Evolutionary conservation across 1,140 invertebrate species (phyloP), one percentile per base, ranked within the genome.

Genomic region (Drosophila trapezifrons): DNA sequence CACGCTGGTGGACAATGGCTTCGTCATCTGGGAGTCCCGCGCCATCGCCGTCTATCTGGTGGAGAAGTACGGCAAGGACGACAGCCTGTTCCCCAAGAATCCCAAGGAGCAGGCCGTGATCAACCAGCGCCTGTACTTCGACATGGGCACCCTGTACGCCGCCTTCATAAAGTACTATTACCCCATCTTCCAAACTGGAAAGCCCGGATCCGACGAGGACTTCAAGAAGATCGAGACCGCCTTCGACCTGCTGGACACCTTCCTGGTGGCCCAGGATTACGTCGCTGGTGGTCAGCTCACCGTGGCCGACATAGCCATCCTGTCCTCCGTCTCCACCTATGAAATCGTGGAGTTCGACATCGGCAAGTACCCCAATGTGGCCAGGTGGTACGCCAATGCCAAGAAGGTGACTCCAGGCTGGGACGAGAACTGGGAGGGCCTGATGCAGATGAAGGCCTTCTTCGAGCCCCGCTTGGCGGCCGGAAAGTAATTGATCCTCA

Each of bases 21-120:
- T 54, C 1, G 18, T 3, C 4, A 22, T 54, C 18, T 54, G 51
- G 51, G 51, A 54, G 18, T 54, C 51, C 8, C 51, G 51, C 8
- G 51, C 32, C 13, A 54, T 54, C 2, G 51, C 32, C 13, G 12
- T 37, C 8, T 54, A 54, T 37, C 7, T 54, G 18, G 51, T 54
- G 51, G 51, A 54, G 32, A 54, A 52, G 17, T 52, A 52, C 17
- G 49, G 49, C 49, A 52, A 52, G 18, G 49, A 52, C 1, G 49
- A 52, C 17, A 15, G 6, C 6, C 17, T 52, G 49, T 52, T 35
- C 29, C 49, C 49, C 13, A 52, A 52, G 49, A 52, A 52, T 10
- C 49, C 49, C 29, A 52, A 52, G 49, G 49, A 52, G 29, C 49
- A 52, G 49, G 49, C 49, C 2, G 17, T 52, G 17, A 52, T 52